Evolutionary conservation across 2,888 invertebrate species (phyloP), one percentile per base, ranked within the genome.

Genomic region (Brachyopa scutellaris): DNA sequence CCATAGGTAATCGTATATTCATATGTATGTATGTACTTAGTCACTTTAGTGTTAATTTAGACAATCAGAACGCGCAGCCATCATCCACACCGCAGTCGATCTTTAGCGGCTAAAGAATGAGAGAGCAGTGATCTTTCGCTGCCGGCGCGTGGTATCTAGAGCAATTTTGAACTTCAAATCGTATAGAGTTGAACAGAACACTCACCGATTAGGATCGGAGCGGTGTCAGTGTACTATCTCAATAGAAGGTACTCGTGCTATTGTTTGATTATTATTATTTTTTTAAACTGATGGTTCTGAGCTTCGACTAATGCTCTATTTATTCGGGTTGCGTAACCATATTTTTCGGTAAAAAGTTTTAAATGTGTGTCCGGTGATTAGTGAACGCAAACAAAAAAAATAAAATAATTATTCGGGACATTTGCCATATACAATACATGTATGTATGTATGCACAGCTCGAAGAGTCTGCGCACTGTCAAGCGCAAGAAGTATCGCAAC

Each of bases 31-130:
- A n/a, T n/a, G n/a, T 7, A 21, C 11, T 47, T 42, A 62, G 55
- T 49, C 36, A 62, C 42, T 57, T 74, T 66, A n/a, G n/a, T n/a
- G n/a, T n/a, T n/a, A n/a, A n/a, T n/a, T n/a, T 0, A 73, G 21
- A 61, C 66, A 33, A 66, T 55, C 73, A 73, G 73, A 79, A 61
- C 66, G 73, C 29, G 55, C 33, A 40, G 51, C 61, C 36, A 61
- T 19, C 78, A 36, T 42, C 40, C 6, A 26, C 40, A 11, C 26
- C 36, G 29, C 51, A 61, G 66, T 67, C 61, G 66, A 61, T 73
- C 53, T 61, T 62, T 42, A 47, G 7, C 67, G 26, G 31, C 40
- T 40, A 51, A 4, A 36, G n/a, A 29, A 47, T 53, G 47, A 73
- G 29, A 38, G n/a, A 51, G 6, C 9, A 53, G 26, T 42, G 70